Conservation (phyloP, 2,888 invertebrate species). For the Ashinkailepas kermadecensis region DNA sequence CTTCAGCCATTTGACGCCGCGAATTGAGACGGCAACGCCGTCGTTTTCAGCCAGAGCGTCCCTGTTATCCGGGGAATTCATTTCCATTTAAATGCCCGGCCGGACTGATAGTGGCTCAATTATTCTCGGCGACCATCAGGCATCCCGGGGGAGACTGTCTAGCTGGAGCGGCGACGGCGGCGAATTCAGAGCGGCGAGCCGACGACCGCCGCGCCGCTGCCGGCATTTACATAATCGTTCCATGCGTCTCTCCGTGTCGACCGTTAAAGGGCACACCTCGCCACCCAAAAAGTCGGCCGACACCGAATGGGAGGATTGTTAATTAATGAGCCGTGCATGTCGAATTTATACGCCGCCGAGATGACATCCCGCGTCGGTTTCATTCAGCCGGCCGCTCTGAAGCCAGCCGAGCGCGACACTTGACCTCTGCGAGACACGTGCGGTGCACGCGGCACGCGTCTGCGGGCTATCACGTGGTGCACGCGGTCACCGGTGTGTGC, state of each 20-base stretch:
- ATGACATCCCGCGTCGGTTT: neutral
- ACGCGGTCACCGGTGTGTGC: neutral
- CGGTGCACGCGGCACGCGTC: too few species aligned
- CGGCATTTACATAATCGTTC: constrained; percentile 8
- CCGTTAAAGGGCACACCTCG: constrained; percentile 22
- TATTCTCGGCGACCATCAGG: constrained; percentile 2
- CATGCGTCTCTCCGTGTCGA: neutral
- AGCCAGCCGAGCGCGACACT: neutral
- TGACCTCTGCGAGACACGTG: neutral
- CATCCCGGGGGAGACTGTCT: neutral
- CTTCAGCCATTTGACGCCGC: neutral
- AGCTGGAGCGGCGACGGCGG: neutral
- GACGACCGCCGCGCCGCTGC: constrained; percentile 4
- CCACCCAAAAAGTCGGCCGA: constrained; percentile 4
- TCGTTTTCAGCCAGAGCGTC: neutral
- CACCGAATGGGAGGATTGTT: constrained; percentile 15
- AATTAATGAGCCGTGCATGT: constrained; percentile 13
- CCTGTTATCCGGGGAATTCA: constrained; percentile 10
- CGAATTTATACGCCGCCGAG: neutral
- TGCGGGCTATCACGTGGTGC: too few species aligned
- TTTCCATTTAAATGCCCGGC: constrained; percentile 20
- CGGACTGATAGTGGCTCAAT: constrained; percentile 16
- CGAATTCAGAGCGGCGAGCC: neutral
- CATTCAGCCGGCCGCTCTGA: neutral
- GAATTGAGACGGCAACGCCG: neutral